Evolutionary conservation across 2,888 invertebrate genomes (phyloP), one percentile per base, ranked within the genome.

Genomic region (Cataglyphis albicans): DNA sequence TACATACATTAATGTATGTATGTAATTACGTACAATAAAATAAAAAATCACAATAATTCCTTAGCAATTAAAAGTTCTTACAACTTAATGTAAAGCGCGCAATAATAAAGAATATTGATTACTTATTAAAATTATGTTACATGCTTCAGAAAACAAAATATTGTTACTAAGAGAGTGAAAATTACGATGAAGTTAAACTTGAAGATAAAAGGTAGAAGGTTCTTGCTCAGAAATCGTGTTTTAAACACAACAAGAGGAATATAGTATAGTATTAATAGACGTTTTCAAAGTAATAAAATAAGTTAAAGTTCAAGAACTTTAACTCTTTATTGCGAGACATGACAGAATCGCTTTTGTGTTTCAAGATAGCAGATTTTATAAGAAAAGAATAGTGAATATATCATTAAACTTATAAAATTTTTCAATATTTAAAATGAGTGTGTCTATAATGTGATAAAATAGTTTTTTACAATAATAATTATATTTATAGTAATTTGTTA

Each of bases 181-280:
- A 75, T 64, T 35, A 35, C 25, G 25, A 64, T n/a, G 12, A 59
- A 75, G 35, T 29, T 44, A 74, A 61, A 59, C 5, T 3, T 12
- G n/a, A 44, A 15, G 61, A 63, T 35, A 32, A 61, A 74, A 61
- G 32, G 12, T n/a, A 44, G n/a, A 7, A 61, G 63, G 21, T 32
- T 73, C n/a, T 44, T 12, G 10, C 6, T 59, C 32, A 15, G 29
- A 73, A 61, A 64, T 64, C 38, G 29, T 41, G 29, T 73, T 3
- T 44, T 52, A 32, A 73, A 61, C 41, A 41, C 15, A 41, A 21
- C 44, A 12, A 44, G 5, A 32, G 15, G 61, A 59, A 5, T 7
- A 18, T 41, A 59, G 73, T 61, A 74, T 48, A 44, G 32, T 32
- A n/a, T 74, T 63, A 48, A 74, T 74, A 63, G 44, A 74, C 44